Conservation (phyloP, 2,888 invertebrate species). For the Lithophane socia region DNA sequence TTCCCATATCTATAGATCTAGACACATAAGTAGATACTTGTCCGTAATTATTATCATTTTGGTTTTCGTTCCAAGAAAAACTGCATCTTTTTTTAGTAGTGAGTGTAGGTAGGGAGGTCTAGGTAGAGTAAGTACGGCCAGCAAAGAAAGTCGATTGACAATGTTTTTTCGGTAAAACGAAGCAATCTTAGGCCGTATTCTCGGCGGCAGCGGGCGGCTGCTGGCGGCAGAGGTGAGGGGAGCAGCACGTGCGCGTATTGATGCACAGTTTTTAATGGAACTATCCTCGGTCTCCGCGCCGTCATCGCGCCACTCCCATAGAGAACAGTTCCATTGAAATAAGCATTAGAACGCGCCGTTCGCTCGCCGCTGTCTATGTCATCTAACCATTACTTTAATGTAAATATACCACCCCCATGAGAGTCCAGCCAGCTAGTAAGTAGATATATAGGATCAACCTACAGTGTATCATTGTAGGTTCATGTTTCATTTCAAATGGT, state of each 20-base stretch:
- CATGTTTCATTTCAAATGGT: constrained; percentile 16
- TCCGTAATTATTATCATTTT: neutral
- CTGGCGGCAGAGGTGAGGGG: no score
- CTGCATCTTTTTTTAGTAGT: neutral
- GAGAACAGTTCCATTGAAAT: no score
- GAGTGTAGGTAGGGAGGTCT: neutral
- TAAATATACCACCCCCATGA: no score
- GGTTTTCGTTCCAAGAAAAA: neutral
- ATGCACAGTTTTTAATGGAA: no score
- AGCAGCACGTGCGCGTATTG: no score
- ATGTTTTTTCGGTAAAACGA: no score
- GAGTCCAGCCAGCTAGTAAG: neutral
- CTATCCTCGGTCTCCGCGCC: no score
- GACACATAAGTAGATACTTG: neutral
- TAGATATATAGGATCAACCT: neutral
- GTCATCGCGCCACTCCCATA: no score
- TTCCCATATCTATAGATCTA: constrained; percentile 5
- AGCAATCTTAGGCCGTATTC: neutral
- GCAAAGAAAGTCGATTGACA: neutral
- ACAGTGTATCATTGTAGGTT: neutral
- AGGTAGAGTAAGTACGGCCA: neutral
- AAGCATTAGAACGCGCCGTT: no score
- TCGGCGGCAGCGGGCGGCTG: no score
- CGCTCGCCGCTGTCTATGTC: no score
- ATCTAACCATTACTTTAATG: neutral